Conservation (phyloP, 2,797 vertebrate species). For the Melanotaenia pygmaea region DNA sequence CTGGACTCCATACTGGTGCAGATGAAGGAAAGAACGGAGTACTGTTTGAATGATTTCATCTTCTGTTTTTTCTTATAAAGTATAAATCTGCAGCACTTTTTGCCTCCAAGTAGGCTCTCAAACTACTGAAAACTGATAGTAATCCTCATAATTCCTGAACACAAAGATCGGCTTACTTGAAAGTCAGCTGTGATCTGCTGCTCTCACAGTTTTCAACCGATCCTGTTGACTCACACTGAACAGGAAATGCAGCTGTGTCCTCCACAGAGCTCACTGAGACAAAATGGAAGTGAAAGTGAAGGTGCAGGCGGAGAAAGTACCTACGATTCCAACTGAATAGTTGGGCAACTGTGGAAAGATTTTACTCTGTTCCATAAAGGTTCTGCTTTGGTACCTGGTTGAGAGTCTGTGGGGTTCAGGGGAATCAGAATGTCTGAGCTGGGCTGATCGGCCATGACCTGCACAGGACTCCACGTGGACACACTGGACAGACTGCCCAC, state of each 20-base stretch:
- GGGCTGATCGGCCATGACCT: constrained; percentile 84
- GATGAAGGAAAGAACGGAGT: constrained; percentile 1
- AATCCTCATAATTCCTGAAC: neutral
- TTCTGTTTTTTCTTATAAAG: neutral
- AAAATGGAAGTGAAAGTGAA: constrained; percentile 61
- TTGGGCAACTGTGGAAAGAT: neutral
- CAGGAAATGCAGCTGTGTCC: constrained; percentile 82
- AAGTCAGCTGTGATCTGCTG: constrained; percentile 79
- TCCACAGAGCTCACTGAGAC: constrained; percentile 81
- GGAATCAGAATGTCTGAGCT: constrained; percentile 90
- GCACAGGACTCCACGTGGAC: constrained; percentile 90
- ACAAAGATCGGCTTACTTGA: constrained; percentile 78
- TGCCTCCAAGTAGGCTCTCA: neutral
- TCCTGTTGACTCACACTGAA: constrained; percentile 69
- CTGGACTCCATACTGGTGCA: constrained; percentile 86
- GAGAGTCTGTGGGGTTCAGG: constrained; percentile 82
- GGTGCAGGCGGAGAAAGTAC: constrained; percentile 39
- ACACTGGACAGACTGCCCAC: constrained; percentile 85
- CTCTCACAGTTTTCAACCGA: constrained; percentile 74
- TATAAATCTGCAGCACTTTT: neutral
- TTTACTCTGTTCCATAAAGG: neutral
- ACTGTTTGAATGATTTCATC: neutral
- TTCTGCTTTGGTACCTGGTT: constrained; percentile 80
- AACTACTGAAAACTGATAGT: neutral
- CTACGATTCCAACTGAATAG: neutral